phyloP scores from a whole-genome alignment of 2,113 vertebrate species.

The Callithrix jacchus region DNA sequence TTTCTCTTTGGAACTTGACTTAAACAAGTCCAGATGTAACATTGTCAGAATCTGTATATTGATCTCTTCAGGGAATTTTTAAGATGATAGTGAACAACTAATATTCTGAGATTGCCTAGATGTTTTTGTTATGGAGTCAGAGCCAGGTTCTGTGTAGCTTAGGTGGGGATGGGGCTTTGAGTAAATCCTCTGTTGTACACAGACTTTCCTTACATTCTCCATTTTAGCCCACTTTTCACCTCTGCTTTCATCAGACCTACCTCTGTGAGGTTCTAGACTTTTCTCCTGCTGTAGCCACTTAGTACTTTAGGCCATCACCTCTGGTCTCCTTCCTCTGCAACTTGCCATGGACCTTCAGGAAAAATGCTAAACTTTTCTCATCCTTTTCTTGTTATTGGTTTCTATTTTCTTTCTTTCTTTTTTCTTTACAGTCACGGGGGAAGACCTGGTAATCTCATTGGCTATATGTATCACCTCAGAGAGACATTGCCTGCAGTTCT shows the following conservation, averaged over 20 bases:
- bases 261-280: not conserved
- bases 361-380: not conserved
- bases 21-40: not conserved
- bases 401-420: not conserved
- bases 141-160: accelerated
- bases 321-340: not conserved
- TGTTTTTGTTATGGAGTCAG: not conserved
- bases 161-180: not conserved
- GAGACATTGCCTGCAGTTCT: not conserved
- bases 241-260: not conserved
- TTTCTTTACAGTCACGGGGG: not conserved
- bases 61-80: not conserved
- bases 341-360: not conserved
- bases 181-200: not conserved
- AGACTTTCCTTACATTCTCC: not conserved
- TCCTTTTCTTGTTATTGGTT: not conserved
- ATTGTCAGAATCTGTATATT: not conserved
- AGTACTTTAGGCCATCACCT: not conserved
- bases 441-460: not conserved
- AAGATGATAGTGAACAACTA: not conserved
- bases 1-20: not conserved
- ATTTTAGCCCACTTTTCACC: not conserved
- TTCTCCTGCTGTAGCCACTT: accelerated
- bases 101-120: not conserved
- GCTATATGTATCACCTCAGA: not conserved